Base-by-base conservation (phyloP, 2,797 vertebrate genomes). In the Poecilia picta region DNA sequence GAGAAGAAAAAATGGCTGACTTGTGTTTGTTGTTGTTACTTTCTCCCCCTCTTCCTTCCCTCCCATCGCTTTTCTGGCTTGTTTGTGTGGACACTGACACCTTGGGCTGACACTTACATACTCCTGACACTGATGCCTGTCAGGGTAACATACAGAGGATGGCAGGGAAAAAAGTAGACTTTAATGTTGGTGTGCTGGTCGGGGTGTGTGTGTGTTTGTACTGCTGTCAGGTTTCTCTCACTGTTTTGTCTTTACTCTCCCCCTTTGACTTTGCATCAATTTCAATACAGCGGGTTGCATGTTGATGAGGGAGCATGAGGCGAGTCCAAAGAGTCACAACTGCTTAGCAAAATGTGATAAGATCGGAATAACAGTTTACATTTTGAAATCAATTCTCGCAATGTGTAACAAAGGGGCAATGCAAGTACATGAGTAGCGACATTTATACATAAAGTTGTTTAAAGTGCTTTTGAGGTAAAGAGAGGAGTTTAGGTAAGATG, bases 81-180 rank as follows among this genome's bases (percentile, higher is more conserved):
- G 92, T 94, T 94, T 94, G 93, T 80, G 90, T 92, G 94, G 94
- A 95, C 94, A 95, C 94, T 92, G 95, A 95, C 95, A 96, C 93
- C 90, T 85, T 83, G 36, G 91, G 92, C 94, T 89, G 92, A 93
- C 92, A 91, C 93, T 93, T 93, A 94, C 95, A 92, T 90, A 91
- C 92, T 91, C 84, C 91, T 92, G 93, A 93, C 92, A 94, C 93
- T 92, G 94, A 94, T 85, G 95, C 90, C 95, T 95, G 94, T 95
- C 95, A 95, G 92, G 92, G 85, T 81, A 91, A 89, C 93, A 93
- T 86, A 92, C 62, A 81, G 90, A 85, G 83, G 87, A 84, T 91
- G 88, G 91, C 91, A 89, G 87, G 81, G 83, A 83, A 88, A 51
- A 90, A 74, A 86, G 79, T 77, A 49, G 81, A 84, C 81, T 89